These are phyloP conservation scores for Paedocypris micromegethes DNA, from an alignment of 2,797 vertebrate species.

Conservation along the genomic window DNA sequence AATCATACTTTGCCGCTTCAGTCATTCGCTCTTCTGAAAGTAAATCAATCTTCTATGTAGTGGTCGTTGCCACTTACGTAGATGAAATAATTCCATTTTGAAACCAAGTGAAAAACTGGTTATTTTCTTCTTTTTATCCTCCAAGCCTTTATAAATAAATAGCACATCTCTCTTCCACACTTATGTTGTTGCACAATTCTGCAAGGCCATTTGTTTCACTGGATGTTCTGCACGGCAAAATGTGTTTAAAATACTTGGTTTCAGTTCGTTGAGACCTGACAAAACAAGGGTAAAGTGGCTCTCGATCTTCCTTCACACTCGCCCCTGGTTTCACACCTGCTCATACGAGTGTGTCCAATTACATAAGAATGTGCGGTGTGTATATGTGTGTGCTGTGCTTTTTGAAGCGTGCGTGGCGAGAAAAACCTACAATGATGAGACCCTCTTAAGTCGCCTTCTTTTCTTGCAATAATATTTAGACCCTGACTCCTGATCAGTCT, in stretches of 20 bases:
- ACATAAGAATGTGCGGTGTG: slow-evolving; percentile 43
- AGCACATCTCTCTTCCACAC: slow-evolving; percentile 19
- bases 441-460: slow-evolving; percentile 25
- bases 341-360: slow-evolving; percentile 38
- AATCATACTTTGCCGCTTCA: no score
- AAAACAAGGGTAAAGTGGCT: slow-evolving; percentile 49
- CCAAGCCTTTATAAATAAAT: not conserved
- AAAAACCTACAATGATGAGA: slow-evolving; percentile 7
- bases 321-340: slow-evolving; percentile 41
- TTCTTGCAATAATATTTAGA: slow-evolving; percentile 44
- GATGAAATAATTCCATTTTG: not conserved
- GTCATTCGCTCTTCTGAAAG: no score
- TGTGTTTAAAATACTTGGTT: slow-evolving; percentile 66
- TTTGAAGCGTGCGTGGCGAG: slow-evolving; percentile 20
- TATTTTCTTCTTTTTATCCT: not conserved
- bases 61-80: no score
- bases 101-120: not conserved
- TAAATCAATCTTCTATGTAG: no score
- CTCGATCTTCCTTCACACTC: slow-evolving; percentile 31
- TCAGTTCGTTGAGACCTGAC: slow-evolving; percentile 57
- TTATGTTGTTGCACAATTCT: slow-evolving; percentile 24
- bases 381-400: slow-evolving; percentile 19
- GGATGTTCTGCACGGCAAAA: slow-evolving; percentile 46
- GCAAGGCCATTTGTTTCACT: slow-evolving; percentile 46
- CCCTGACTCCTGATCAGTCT: slow-evolving; percentile 38